Base-by-base conservation (phyloP, 2,888 invertebrate genomes). In the Brachypterus glaber region DNA sequence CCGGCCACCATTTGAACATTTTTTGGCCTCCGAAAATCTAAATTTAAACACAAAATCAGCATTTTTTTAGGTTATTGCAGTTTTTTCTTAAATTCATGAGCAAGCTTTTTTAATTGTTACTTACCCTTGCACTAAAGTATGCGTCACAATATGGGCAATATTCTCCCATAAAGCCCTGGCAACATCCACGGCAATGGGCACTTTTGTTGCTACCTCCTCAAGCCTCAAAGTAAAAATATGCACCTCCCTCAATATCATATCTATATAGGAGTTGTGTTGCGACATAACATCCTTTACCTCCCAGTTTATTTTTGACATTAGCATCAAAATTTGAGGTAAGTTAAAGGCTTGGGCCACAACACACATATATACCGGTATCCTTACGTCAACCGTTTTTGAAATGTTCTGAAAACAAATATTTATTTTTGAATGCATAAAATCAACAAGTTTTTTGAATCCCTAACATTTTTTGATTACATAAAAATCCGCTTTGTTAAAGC, bases 261-360 rank as follows among this genome's bases (percentile, higher is more conserved):
- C 87, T 8, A 89, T 80, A 60, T 98, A 98, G 2, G 74, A 68
- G 57, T 89, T 95, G 60, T 98, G 95, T 54, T 95, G 88, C 1
- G 88, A 90, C 67, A 89, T 90, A 0, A 98, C 90, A 54, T 89
- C 91, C 70, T 89, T 90, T 41, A 97, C 78, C 66, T 91, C 79
- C 96, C 96, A 98, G 63, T 87, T 85, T 1, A 95, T 91, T 66
- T 82, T 82, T 37, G 87, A 82, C 84, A 98, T 95, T n/a, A 82
- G 75, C 42, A 77, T 70, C 5, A 95, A 66, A 17, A 88, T 76
- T 11, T 77, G 73, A 25, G 82, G 74, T 4, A 83, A 76, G 59
- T 92, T 85, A 4, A 95, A 78, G 1, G 82, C 74, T 55, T 79
- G 80, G 0, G 83, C 80, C 0, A 86, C 82, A 0, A 91, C 88